Evolutionary conservation across 2,888 invertebrate genomes (phyloP), one percentile per base, ranked within the genome.

Genomic region (Eristalinus aeneus): DNA sequence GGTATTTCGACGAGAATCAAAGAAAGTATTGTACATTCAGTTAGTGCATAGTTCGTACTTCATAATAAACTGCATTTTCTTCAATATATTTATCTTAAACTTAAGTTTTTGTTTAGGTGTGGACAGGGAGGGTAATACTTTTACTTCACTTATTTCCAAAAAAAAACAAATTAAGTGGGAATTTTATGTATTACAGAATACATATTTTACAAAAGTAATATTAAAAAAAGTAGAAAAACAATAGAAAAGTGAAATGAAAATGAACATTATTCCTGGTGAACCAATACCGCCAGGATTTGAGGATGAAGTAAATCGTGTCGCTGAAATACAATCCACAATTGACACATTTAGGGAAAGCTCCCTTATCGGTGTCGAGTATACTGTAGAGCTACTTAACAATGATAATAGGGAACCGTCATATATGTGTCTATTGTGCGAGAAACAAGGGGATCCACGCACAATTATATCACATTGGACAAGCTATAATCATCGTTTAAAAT

Each of bases 401-500:
- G 92, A 93, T 8, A 94, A 94, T 87, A 94, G 94, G 90, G 96
- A 96, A 91, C 96, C 96, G 0, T 93, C 94, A 68, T 97, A 97
- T 92, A 93, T 95, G 68, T 97, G 97, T 92, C 94, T 96, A 88
- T 93, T 97, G 84, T 97, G 97, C 92, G 94, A 95, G 89, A 97
- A 96, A 92, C 95, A 95, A 88, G 96, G 97, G 53, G 96, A 96
- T 91, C 96, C 95, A 31, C 94, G 96, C 61, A 96, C 96, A 68
- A 96, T 97, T 88, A 93, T 97, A 91, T 95, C 95, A 88, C 97
- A 97, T 91, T 94, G 97, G 90, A 95, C 95, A 22, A 96, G 96
- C 91, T 95, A 95, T 91, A 95, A 95, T 92, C 97, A 97, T 91
- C 94, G 95, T 12, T 93, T 94, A 89, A 94, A 96, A 90, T 97